Conservation (phyloP, 2,113 vertebrate genomes). For the Rhynchopsitta pachyrhyncha region DNA sequence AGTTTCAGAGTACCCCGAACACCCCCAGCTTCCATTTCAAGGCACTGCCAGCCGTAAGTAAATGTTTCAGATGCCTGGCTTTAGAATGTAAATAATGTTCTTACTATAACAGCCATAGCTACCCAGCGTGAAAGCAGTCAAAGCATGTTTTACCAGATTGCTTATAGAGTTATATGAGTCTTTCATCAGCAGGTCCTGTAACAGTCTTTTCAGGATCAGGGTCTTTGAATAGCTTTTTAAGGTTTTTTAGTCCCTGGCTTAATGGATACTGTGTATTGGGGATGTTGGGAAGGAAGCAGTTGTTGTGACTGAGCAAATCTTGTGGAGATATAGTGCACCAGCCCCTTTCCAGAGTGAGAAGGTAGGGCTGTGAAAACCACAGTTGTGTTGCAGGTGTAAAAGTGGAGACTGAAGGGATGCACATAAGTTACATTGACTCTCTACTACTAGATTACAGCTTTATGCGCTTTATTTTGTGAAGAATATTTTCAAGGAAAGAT, state of each 20-base stretch:
- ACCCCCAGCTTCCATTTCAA: not conserved
- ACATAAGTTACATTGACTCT: not conserved
- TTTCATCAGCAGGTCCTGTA: not conserved
- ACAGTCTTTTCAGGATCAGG: not conserved
- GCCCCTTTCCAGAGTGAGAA: not conserved
- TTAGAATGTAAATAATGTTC: not conserved
- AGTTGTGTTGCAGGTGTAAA: not conserved
- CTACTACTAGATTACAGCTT: not conserved
- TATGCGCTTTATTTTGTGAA: not conserved
- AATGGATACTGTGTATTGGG: not conserved
- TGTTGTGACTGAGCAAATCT: not conserved
- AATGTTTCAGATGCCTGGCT: not conserved
- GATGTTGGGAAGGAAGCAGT: not conserved
- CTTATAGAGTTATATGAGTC: not conserved
- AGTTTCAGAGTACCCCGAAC: not conserved
- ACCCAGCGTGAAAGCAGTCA: not conserved
- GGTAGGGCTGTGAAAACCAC: not conserved
- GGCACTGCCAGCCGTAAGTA: not conserved
- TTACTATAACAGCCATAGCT: not conserved
- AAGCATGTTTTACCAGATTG: not conserved
- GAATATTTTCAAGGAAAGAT: not conserved
- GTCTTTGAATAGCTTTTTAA: not conserved
- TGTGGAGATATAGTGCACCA: not conserved
- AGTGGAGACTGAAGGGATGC: not conserved
- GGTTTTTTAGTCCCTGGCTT: not conserved